These are phyloP conservation scores for Pongo abelii DNA, from an alignment of 2,113 vertebrate species.

Conservation along the genomic window DNA sequence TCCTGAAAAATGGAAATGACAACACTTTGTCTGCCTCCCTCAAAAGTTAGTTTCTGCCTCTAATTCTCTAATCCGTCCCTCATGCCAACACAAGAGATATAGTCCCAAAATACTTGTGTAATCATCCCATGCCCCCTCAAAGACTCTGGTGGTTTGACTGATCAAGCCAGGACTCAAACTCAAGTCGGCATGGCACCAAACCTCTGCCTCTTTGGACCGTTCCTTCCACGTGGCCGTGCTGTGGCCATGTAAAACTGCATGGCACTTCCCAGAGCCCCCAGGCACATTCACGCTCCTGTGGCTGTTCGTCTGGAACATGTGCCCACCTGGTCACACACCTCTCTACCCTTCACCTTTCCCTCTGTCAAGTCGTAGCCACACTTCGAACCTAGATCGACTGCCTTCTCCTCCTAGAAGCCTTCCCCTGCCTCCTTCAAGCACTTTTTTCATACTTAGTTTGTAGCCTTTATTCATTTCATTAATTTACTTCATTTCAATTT, in stretches of 20 bases:
- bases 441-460: neutral
- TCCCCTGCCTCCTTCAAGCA: accelerated
- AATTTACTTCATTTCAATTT: neutral
- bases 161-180: neutral
- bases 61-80: neutral
- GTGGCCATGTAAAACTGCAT: accelerated
- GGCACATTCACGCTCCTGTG: neutral
- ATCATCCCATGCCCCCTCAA: neutral
- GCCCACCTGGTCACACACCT: neutral
- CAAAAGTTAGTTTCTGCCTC: neutral
- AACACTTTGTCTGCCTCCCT: neutral
- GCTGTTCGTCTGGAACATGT: neutral
- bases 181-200: neutral
- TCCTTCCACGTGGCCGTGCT: accelerated
- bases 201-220: neutral
- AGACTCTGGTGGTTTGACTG: accelerated
- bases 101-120: neutral
- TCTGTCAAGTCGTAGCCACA: neutral
- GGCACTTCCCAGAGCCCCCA: neutral
- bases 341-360: neutral
- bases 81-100: neutral
- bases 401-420: neutral
- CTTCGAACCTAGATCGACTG: neutral
- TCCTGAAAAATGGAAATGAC: neutral
- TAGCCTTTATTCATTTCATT: neutral